These are phyloP conservation scores for Hirundichthys speculiger DNA, from an alignment of 2,113 vertebrate genomes.

Conservation along the genomic window DNA sequence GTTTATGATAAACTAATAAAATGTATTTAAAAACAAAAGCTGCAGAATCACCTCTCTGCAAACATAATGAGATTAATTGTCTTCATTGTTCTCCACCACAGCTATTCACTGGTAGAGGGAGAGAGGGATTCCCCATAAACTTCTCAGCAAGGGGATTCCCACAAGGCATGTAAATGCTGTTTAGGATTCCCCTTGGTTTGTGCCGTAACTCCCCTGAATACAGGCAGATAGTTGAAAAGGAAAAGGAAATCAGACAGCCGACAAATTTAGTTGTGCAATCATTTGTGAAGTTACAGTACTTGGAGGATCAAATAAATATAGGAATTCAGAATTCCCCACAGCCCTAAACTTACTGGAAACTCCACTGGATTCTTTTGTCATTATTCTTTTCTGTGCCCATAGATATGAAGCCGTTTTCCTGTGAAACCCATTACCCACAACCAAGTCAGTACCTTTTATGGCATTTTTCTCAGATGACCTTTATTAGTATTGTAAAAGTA, in stretches of 20 bases:
- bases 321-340: fast-evolving
- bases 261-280: background rate
- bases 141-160: background rate
- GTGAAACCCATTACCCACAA: background rate
- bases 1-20: too few relatives aligned
- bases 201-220: background rate
- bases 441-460: background rate
- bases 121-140: constrained; percentile 19
- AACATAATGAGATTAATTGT: background rate
- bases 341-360: too few relatives aligned
- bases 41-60: too few relatives aligned
- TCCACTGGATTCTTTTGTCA: background rate
- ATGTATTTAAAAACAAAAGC: too few relatives aligned
- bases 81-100: background rate
- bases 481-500: too few relatives aligned
- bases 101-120: background rate
- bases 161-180: background rate
- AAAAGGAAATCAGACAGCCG: too few relatives aligned
- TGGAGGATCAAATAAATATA: background rate
- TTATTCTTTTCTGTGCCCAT: background rate
- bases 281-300: background rate
- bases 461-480: too few relatives aligned
- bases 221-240: background rate
- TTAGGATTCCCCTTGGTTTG: background rate
- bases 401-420: background rate